These are phyloP conservation scores for Larimichthys polyactis DNA, from an alignment of 2,113 vertebrate genomes.

Conservation along the genomic window DNA sequence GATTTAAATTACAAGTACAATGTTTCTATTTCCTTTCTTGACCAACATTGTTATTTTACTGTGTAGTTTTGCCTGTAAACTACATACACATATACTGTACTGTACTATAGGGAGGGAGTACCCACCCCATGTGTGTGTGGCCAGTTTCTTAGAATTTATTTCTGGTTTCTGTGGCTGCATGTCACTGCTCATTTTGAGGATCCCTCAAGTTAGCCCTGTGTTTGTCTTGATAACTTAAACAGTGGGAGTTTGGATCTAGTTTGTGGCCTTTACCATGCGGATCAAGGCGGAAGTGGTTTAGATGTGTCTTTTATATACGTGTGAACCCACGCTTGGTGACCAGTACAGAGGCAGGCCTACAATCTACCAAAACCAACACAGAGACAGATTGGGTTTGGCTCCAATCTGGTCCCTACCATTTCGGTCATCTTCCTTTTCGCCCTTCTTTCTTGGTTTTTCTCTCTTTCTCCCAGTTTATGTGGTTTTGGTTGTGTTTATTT, in stretches of 20 bases:
- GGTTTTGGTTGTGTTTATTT: constrained; percentile 67
- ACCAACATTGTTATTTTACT: constrained; percentile 69
- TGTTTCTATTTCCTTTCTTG: constrained; percentile 66
- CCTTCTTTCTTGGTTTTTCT: constrained; percentile 48
- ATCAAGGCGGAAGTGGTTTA: constrained; percentile 62
- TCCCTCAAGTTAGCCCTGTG: constrained; percentile 36
- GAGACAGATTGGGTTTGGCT: constrained; percentile 44
- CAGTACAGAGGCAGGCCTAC: constrained; percentile 65
- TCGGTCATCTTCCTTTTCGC: constrained; percentile 44
- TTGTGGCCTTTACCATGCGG: constrained; percentile 50
- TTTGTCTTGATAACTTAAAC: constrained; percentile 78
- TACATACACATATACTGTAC: constrained; percentile 50
- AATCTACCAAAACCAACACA: constrained; percentile 75
- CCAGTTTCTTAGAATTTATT: constrained; percentile 63
- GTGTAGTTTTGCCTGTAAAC: constrained; percentile 73
- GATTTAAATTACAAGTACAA: constrained; percentile 76
- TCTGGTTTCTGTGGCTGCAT: constrained; percentile 45
- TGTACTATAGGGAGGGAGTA: constrained; percentile 23
- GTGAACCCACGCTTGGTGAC: constrained; percentile 64
- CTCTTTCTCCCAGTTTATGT: constrained; percentile 42
- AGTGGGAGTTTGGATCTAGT: constrained; percentile 59
- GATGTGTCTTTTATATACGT: constrained; percentile 58
- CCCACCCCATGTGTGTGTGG: constrained; percentile 39
- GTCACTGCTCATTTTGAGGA: constrained; percentile 55
- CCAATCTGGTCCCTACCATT: constrained; percentile 45